Percentiles rank a stretch among this genome's conserved stretches.
Evolutionary conservation across 2,113 vertebrate genomes (phyloP).

Genomic region (Syrmaticus mikado): DNA sequence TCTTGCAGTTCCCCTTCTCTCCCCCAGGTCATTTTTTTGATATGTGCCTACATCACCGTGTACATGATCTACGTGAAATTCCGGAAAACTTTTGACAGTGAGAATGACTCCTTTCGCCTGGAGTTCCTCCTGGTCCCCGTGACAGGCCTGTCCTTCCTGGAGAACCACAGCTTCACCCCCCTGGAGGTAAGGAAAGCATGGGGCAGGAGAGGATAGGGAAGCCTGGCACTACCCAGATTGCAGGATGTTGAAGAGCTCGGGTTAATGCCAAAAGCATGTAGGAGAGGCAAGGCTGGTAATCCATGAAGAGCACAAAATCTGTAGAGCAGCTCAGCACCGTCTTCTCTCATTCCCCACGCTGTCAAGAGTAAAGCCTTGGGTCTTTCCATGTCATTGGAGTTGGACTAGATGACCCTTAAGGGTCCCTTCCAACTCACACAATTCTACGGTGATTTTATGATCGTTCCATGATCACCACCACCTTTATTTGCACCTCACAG

Average conservation of each 20-base stretch:
- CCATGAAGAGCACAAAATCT: background rate
- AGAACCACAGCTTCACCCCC: conserved; percentile 90
- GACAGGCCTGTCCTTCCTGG: conserved; percentile 91
- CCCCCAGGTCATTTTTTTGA: conserved; percentile 90
- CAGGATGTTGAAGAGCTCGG: background rate
- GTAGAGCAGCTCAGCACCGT: accelerated
- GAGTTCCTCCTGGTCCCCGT: conserved; percentile 96
- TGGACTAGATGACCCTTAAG: too few relatives aligned
- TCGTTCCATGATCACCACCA: background rate
- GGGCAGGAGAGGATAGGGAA: background rate
- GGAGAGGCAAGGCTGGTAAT: background rate
- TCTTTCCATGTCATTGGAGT: background rate
- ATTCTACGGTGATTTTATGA: too few relatives aligned
- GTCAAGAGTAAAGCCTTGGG: background rate
- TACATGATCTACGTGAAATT: conserved; percentile 94
- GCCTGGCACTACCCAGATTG: background rate
- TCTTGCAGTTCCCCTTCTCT: background rate
- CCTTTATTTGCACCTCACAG: conserved; percentile 68
- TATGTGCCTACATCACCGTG: conserved; percentile 88
- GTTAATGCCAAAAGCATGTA: background rate
- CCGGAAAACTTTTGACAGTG: conserved; percentile 84
- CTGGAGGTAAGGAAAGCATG: conserved; percentile 85
- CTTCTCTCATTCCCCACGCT: background rate
- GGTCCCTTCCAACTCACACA: too few relatives aligned
- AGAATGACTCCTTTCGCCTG: conserved; percentile 92